A percentile compares a stretch with the other conserved stretches of the same genome.
Conservation (phyloP, 2,113 vertebrate species). For the Prolemur simus region DNA sequence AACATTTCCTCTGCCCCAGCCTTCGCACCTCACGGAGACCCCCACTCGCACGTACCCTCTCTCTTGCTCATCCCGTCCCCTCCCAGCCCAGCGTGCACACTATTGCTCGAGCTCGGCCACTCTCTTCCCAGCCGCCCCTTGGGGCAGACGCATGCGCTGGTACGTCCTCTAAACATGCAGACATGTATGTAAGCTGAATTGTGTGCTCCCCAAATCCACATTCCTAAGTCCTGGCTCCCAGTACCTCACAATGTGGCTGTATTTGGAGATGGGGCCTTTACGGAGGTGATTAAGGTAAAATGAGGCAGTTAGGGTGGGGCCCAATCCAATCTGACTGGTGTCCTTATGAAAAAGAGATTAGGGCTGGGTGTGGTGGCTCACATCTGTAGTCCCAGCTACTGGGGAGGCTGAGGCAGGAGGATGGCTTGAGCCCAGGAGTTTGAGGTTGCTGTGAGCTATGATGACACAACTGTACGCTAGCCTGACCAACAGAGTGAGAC, state of each 20-base stretch:
- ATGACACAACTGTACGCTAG: too few relatives aligned
- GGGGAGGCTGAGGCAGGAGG: too few relatives aligned
- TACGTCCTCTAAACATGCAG: not conserved
- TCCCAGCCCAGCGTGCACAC: not conserved
- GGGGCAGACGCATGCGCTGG: too few relatives aligned
- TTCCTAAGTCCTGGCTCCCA: too few relatives aligned
- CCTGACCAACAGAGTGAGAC: too few relatives aligned
- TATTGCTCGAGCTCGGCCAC: fast-evolving
- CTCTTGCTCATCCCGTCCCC: not conserved
- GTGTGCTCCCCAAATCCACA: not conserved
- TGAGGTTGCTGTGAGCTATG: too few relatives aligned
- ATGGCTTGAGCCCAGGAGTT: too few relatives aligned
- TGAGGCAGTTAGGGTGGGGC: not conserved
- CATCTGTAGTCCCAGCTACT: too few relatives aligned
- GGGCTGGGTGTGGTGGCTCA: not conserved
- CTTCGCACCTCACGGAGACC: not conserved
- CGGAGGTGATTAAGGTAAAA: not conserved
- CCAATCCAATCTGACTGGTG: too few relatives aligned
- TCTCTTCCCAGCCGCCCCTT: fast-evolving
- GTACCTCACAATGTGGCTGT: too few relatives aligned
- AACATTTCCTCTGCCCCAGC: not conserved
- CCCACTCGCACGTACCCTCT: not conserved
- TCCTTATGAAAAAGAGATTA: not conserved
- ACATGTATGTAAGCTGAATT: too few relatives aligned
- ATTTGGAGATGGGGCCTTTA: not conserved